Evolutionary conservation across 2,888 invertebrate genomes (phyloP), one percentile per base, ranked within the genome.

Genomic region (Gasteruption jaculator): DNA sequence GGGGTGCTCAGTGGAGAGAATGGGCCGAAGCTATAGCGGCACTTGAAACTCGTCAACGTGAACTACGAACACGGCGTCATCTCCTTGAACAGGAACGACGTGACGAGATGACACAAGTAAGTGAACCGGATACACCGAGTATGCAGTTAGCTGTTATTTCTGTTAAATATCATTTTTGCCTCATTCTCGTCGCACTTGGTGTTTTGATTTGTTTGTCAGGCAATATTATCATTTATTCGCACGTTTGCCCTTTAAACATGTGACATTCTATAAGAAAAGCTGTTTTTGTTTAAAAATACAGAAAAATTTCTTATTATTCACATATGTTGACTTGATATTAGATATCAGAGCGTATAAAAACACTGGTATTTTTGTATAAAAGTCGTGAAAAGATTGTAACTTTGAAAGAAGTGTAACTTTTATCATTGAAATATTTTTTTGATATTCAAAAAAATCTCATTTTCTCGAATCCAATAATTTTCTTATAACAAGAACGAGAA

Each of bases 21-120:
- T 74, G 81, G 65, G 76, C 79, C 42, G 77, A 80, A 50, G 74
- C 76, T 16, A 73, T 82, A 52, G 73, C 76, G 18, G 68, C 78
- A 43, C 60, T 83, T 29, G 74, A 77, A 50, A 75, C 76, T 41
- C 76, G 79, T 25, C 82, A 82, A 54, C 71, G 73, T 34, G 73
- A 79, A 6, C 71, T 80, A 21, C 68, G 73, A 12, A 73, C 74
- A 19, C 71, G 77, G 41, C 71, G 74, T 38, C 76, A 76, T 50
- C 64, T 74, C 40, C 73, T 79, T 54, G 71, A 75, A 52, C 71
- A 71, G 52, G 73, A 75, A 50, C 74, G 76, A 50, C 73, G 76
- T 49, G 72, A 73, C 57, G 72, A 76, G 57, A 70, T 76, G 71
- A 75, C 74, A 50, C 75, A 71, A 68, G 71, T 71, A 68, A 69